Base-by-base conservation (phyloP, 2,888 invertebrate genomes). In the Synanthedon andrenaeformis region DNA sequence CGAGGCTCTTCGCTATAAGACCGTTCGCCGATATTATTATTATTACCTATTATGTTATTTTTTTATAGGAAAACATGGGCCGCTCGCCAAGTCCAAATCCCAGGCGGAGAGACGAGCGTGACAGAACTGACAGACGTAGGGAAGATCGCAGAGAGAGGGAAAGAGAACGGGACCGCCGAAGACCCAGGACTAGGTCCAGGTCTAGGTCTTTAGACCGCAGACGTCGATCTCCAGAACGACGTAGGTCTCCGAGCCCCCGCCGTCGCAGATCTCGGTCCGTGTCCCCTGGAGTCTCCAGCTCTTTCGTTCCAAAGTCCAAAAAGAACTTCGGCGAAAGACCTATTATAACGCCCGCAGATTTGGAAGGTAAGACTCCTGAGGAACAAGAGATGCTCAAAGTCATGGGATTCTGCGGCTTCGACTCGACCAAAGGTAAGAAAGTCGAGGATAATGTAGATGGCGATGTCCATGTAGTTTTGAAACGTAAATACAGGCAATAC, bases 381-480 rank as follows among this genome's bases (percentile, higher is more conserved):
- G 96, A 97, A 79, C 93, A 95, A 65, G 96, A 96, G 76, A 98
- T 99, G 97, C 92, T 97, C 84, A 94, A 94, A 78, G 85, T 95
- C 57, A 98, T 99, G 98, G 99, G 99, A 14, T 99, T 99, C 80
- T 94, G 95, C 79, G 94, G 92, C 58, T 99, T 99, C 79, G 96
- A 98, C 74, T 92, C 96, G 0, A 98, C 99, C 0, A 99, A 99
- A 89, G 96, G 96, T 65, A 97, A 97, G 82, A 95, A 96, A 85
- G 97, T 99, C 0, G 93, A 94, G 0, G 97, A 96, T 41, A 99
- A 99, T 74, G 95, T 97, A 66, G 92, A 92, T 54, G 97, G 97
- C n/a, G 95, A 93, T 35, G 97, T 98, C 59, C 98, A 98, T 77
- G 96, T 98, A 55, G 96, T 97, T 59, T 90, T 98, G 57, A 98